These are phyloP conservation scores for Thripadectes ignobilis DNA, from an alignment of 2,797 vertebrate species.

Conservation along the genomic window DNA sequence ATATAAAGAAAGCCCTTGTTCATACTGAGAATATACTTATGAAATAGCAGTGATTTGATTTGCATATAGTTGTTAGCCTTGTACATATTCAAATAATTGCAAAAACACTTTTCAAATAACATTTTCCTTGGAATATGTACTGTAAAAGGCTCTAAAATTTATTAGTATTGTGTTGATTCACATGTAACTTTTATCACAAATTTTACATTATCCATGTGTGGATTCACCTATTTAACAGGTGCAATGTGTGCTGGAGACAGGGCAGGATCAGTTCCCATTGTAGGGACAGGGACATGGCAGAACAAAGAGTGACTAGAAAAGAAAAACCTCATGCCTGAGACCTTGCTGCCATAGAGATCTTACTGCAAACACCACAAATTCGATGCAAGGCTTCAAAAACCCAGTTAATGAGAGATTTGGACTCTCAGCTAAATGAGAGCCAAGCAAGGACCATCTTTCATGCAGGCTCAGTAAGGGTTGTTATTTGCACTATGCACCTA, in stretches of 20 bases:
- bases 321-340: accelerated
- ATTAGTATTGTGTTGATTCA: not conserved
- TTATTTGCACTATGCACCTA: not conserved
- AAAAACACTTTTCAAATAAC: not conserved
- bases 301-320: not conserved
- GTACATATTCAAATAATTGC: not conserved
- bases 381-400: not conserved
- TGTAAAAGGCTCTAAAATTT: not conserved
- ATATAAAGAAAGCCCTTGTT: not conserved
- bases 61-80: not conserved
- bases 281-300: not conserved
- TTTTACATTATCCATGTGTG: not conserved
- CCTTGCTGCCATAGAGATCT: not conserved
- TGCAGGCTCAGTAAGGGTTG: not conserved
- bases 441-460: not conserved
- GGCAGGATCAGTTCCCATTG: not conserved
- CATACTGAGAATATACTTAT: not conserved
- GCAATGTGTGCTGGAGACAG: not conserved
- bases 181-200: not conserved
- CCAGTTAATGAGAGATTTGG: not conserved
- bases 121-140: not conserved
- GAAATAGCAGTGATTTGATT: not conserved
- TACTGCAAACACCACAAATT: not conserved
- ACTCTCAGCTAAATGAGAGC: not conserved
- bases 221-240: not conserved